Evolutionary conservation across 2,797 vertebrate genomes (phyloP).

Genomic region (Notamacropus eugenii): DNA sequence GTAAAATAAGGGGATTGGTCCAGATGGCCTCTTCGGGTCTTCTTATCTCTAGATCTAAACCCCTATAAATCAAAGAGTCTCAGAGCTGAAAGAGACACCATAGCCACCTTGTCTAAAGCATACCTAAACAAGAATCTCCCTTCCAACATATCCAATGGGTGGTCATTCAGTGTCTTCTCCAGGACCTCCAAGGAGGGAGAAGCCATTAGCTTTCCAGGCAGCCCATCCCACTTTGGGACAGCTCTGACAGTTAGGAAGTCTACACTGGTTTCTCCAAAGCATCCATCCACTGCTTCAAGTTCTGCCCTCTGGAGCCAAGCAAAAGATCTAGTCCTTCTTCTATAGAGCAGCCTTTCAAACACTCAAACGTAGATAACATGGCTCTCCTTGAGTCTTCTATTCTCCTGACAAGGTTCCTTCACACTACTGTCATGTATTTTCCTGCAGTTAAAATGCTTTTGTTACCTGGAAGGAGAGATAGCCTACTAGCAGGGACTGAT

Average conservation of each 20-base stretch:
- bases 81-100: background rate
- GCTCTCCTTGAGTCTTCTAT: background rate
- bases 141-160: background rate
- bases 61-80: background rate
- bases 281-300: background rate
- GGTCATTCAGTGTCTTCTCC: background rate
- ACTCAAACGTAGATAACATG: background rate
- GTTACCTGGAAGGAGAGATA: constrained; percentile 37
- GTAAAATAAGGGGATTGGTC: background rate
- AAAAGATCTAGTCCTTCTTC: background rate
- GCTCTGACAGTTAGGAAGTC: background rate
- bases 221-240: background rate
- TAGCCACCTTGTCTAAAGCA: background rate
- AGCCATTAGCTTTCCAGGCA: background rate
- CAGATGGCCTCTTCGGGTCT: background rate
- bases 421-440: background rate
- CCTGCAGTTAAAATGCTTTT: background rate
- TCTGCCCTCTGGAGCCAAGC: background rate
- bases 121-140: background rate
- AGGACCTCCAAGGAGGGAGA: background rate
- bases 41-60: background rate
- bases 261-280: background rate
- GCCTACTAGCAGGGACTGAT: constrained; percentile 1
- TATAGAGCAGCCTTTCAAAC: background rate
- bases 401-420: background rate